Conservation (phyloP, 2,888 invertebrate species). For the Epinotia brunnichana region DNA sequence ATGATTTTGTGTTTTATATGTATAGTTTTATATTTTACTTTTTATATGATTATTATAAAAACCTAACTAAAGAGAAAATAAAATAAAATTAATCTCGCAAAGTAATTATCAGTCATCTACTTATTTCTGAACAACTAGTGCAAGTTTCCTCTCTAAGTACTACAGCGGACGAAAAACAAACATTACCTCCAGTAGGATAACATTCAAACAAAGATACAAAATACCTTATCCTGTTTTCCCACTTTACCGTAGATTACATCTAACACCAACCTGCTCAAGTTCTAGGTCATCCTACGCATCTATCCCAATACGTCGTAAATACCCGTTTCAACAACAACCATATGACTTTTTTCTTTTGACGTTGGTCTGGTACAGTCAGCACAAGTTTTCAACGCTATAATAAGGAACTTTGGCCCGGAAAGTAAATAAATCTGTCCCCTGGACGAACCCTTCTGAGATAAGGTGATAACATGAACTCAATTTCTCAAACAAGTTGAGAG, state of each 20-base stretch:
- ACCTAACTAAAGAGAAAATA: no score
- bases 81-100: no score
- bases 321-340: neutral
- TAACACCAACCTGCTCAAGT: neutral
- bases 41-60: no score
- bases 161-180: no score
- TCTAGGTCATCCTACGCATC: slow-evolving; percentile 7
- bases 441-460: slow-evolving; percentile 42
- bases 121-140: no score
- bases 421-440: slow-evolving; percentile 42
- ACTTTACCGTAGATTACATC: slow-evolving; percentile 9
- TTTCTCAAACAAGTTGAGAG: slow-evolving; percentile 43
- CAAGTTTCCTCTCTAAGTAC: no score
- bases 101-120: no score
- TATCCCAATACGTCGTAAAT: neutral
- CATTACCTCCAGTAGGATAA: no score
- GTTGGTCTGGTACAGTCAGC: neutral
- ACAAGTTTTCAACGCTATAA: slow-evolving; percentile 24
- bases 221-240: neutral
- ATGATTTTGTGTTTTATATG: no score
- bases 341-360: neutral
- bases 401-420: slow-evolving; percentile 29
- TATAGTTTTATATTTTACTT: no score
- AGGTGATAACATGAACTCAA: slow-evolving; percentile 44
- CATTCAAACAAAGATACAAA: neutral